These are phyloP conservation scores for Epinephelus fuscoguttatus DNA, from an alignment of 2,113 vertebrate genomes.

Conservation along the genomic window DNA sequence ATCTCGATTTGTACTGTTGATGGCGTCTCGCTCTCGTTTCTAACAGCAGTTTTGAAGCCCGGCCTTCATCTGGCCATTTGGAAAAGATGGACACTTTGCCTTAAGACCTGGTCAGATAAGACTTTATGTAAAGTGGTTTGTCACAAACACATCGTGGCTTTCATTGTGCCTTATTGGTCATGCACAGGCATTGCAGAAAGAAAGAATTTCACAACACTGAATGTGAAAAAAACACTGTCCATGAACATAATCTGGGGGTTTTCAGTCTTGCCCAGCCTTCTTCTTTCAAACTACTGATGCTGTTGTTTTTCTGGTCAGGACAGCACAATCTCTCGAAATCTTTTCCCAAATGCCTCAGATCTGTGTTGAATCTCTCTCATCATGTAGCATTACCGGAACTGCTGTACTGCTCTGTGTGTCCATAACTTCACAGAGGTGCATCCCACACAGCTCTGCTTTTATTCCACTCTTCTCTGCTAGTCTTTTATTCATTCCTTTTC, in stretches of 20 bases:
- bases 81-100: neutral
- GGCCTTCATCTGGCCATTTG: neutral
- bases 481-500: neutral
- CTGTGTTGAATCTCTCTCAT: constrained; percentile 38
- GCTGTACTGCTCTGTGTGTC: constrained; percentile 34
- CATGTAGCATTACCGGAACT: constrained; percentile 38
- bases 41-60: neutral
- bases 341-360: constrained; percentile 29
- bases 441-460: constrained; percentile 35
- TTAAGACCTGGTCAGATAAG: neutral
- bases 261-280: neutral
- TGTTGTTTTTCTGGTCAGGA: constrained; percentile 9
- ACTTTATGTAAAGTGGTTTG: neutral
- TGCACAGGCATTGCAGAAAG: neutral
- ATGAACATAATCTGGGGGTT: neutral
- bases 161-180: neutral
- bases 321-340: constrained; percentile 16
- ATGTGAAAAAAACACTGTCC: neutral
- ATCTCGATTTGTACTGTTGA: neutral
- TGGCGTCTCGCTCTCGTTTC: neutral
- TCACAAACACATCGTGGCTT: neutral
- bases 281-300: neutral
- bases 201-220: neutral
- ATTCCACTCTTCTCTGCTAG: constrained; percentile 49
- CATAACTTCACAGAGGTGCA: constrained; percentile 19